Base-by-base conservation (phyloP, 2,113 vertebrate species). In the Alethe diademata region DNA sequence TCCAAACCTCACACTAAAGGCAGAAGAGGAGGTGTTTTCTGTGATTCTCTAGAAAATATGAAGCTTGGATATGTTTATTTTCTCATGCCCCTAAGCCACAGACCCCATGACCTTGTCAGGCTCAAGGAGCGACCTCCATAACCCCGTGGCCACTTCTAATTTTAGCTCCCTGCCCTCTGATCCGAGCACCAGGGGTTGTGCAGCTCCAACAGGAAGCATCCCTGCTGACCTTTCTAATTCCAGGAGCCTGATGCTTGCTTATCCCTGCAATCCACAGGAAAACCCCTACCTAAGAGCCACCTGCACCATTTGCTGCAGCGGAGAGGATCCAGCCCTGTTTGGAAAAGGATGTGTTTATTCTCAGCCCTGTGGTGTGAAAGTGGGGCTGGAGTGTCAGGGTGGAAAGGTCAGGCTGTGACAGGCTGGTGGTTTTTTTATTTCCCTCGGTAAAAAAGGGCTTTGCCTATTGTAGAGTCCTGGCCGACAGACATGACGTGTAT, bases 181-280 rank as follows among this genome's bases (percentile, higher is more conserved):
- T 31, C 40, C 5, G 6, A 82, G 58, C 67, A 47, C 22, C 40
- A 23, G 70, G 58, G 40, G 19, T 47, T 36, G 43, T 74, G 35
- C 73, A 79, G 73, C 73, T 64, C 80, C 31, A 47, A 9, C 62
- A 73, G 83, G 90, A 95, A 97, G 10, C 56, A 66, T 42, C 86
- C 53, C n/a, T 5, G 3, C 28, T 94, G 87, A 96, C 92, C 88
- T 92, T 91, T 93, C 88, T 80, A 90, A 93, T 91, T 89, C 48
- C 28, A 60, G 83, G 60, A 57, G 51, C 70, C 25, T 25, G 61
- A 40, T 58, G 75, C 73, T 75, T 33, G 45, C 72, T 93, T 88
- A 88, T 66, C 60, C 78, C 35, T 31, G 48, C 60, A 69, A 43
- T 4, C 67, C 35, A 9, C 56, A 74, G 72, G 60, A 93, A 94